Evolutionary conservation across 2,888 invertebrate species (phyloP).

Genomic region (Heliconius ethilla): DNA sequence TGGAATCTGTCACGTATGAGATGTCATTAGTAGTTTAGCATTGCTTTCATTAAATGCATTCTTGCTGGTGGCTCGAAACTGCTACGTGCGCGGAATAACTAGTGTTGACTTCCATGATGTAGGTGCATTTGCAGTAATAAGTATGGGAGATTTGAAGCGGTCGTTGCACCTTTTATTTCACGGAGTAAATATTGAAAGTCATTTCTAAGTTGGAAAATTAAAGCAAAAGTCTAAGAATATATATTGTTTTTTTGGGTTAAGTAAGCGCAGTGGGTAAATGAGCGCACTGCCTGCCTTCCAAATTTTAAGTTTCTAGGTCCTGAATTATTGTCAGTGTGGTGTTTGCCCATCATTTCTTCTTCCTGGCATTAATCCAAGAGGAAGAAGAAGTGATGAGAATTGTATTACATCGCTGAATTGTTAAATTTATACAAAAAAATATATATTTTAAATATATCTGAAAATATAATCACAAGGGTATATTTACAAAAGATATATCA

Average conservation of each 20-base stretch:
- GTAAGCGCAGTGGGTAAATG: no score
- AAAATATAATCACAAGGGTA: neutral
- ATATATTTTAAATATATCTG: neutral
- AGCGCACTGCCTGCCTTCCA: no score
- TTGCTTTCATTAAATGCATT: conserved; percentile 56
- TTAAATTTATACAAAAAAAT: neutral
- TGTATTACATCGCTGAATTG: no score
- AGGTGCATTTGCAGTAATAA: conserved; percentile 33
- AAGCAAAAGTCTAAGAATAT: neutral
- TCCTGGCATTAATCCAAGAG: no score
- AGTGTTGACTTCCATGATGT: conserved; percentile 31
- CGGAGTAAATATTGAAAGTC: neutral
- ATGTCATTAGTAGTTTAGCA: conserved; percentile 52
- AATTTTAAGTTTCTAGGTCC: no score
- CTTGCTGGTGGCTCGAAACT: conserved; percentile 45
- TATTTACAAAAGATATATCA: conserved; percentile 22
- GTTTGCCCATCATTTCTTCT: no score
- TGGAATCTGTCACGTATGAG: conserved; percentile 51
- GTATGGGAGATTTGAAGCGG: neutral
- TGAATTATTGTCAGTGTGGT: no score
- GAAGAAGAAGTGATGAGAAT: no score
- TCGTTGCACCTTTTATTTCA: neutral
- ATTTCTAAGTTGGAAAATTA: neutral
- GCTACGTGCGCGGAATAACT: conserved; percentile 50
- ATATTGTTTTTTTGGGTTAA: neutral